Conservation (phyloP, 2,888 invertebrate genomes). For the Drosophila engyochracea region DNA sequence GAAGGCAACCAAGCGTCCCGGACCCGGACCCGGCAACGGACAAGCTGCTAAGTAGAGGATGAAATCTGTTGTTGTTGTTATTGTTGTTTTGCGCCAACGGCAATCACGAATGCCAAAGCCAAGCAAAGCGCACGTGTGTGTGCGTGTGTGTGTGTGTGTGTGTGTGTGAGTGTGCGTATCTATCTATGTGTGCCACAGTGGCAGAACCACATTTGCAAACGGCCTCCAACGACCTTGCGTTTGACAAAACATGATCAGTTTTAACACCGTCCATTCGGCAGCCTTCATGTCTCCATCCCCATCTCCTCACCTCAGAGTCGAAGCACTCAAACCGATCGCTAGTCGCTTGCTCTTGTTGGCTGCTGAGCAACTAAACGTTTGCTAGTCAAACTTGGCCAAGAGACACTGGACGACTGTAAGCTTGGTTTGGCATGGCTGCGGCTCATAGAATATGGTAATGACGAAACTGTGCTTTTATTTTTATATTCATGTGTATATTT, state of each 20-base stretch:
- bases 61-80: conserved; percentile 38
- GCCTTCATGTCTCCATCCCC: conserved; percentile 21
- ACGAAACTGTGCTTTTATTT: conserved; percentile 66
- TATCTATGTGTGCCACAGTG: conserved; percentile 77
- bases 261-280: conserved; percentile 69
- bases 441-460: conserved; percentile 69
- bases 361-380: conserved; percentile 65
- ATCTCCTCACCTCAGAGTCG: conserved; percentile 1
- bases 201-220: conserved; percentile 82
- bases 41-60: conserved; percentile 68
- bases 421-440: conserved; percentile 27
- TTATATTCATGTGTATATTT: conserved; percentile 68
- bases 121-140: background rate
- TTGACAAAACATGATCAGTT: conserved; percentile 82
- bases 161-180: conserved; percentile 15
- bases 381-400: conserved; percentile 66
- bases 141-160: conserved; percentile 2
- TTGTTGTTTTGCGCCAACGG: conserved; percentile 60
- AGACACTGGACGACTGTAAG: conserved; percentile 35
- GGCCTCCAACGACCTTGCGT: conserved; percentile 84
- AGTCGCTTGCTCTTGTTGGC: conserved; percentile 50
- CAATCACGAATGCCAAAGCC: conserved; percentile 61
- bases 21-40: conserved; percentile 46
- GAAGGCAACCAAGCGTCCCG: conserved; percentile 64
- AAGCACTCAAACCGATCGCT: conserved; percentile 27